Conservation (phyloP, 2,888 invertebrate species). For the Drosophila melanosoma region DNA sequence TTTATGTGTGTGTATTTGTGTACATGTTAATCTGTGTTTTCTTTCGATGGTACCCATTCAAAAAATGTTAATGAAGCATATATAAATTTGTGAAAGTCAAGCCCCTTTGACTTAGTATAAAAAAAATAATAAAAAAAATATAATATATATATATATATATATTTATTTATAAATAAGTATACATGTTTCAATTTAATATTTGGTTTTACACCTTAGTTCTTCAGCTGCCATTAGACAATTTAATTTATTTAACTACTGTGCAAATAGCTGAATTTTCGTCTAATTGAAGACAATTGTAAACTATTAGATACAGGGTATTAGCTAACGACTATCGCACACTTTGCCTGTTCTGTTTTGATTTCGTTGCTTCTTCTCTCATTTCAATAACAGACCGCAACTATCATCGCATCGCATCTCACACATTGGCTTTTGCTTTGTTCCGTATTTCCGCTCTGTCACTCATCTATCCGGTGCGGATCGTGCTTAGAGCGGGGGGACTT, state of each 20-base stretch:
- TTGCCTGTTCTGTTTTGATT: slow-evolving; percentile 66
- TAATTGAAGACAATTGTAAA: background rate
- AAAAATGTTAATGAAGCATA: background rate
- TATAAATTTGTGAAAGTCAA: background rate
- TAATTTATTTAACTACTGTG: background rate
- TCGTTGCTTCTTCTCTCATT: slow-evolving; percentile 56
- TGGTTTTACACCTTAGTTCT: background rate
- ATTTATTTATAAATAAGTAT: background rate
- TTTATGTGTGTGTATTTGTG: slow-evolving; percentile 6
- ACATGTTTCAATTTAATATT: background rate
- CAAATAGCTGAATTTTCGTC: background rate
- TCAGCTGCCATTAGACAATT: background rate
- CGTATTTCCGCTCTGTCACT: slow-evolving; percentile 66
- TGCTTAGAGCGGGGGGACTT: background rate
- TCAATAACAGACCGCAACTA: slow-evolving; percentile 42
- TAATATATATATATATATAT: background rate
- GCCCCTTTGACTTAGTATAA: background rate
- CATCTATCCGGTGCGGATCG: slow-evolving; percentile 33
- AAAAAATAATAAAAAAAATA: background rate
- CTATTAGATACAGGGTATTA: slow-evolving; percentile 3
- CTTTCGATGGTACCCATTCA: slow-evolving; percentile 27
- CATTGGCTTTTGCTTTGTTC: slow-evolving; percentile 45
- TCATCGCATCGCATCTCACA: slow-evolving; percentile 59
- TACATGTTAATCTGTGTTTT: slow-evolving; percentile 41
- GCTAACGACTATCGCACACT: background rate